Base-by-base conservation (phyloP, 2,888 invertebrate species). In the Smittia aterrima region DNA sequence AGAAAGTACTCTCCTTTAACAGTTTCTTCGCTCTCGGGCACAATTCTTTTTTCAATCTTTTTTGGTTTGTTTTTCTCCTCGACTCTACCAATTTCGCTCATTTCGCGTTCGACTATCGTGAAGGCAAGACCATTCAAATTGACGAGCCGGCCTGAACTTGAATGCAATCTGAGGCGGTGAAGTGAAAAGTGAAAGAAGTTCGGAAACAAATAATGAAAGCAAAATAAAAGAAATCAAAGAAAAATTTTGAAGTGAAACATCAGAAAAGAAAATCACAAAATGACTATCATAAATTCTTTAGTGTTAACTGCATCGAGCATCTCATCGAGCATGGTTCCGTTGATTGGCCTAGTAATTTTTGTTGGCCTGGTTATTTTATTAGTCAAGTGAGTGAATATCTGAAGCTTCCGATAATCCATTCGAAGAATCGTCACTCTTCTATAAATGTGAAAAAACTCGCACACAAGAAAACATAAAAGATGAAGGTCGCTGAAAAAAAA, bases 381-480 rank as follows among this genome's bases (percentile, higher is more conserved):
- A 18, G 70, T 70, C n/a, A 70, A 70, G 70, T 70, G 54, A 70
- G 70, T 70, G 3, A 27, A 64, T 13, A 27, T n/a, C 7, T 13
- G n/a, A 25, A 64, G 2, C 1, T 6, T 3, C 32, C 32, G 32
- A 32, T 9, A 32, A 9, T 32, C 58, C 22, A 58, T 58, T 22
- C 22, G 58, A 58, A 58, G 58, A 58, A 58, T 22, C 58, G 58
- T 58, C 58, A 58, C 20, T 18, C 18, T 18, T 58, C 22, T 58
- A 22, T 18, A 47, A 58, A 58, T n/a, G 22, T 58, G 22, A 22
- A 58, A 58, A 20, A 47, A n/a, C 47, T 16, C 47, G 47, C 47
- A 47, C 47, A 47, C 47, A 6, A 47, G 47, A 47, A 16, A 47
- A 47, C 18, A 58, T 58, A 22, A 58, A 58, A 58, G 11, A n/a